Base-by-base conservation (phyloP, 1,140 invertebrate genomes). In the Neodiprion fabricii region DNA sequence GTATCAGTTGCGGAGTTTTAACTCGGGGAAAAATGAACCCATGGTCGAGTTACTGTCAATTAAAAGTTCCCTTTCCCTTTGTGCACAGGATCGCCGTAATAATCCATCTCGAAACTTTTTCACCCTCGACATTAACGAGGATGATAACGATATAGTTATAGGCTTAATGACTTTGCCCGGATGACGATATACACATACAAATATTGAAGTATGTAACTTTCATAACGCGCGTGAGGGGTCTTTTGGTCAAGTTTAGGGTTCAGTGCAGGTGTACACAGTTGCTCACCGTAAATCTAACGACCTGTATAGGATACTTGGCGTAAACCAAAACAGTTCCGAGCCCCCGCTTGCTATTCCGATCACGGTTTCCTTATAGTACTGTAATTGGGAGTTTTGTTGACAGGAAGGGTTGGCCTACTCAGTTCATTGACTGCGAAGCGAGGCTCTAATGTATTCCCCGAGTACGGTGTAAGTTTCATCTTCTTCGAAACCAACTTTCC, bases 301-400 rank as follows among this genome's bases (percentile, higher is more conserved):
- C 4, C 53, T 17, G 28, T 40, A 61, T 61, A 61, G 53, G n/a
- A 14, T 12, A 61, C n/a, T 61, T 17, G 53, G 53, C 53, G 53
- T 61, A 61, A 61, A 9, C 53, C 53, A 17, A 61, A 61, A 61
- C n/a, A 17, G 53, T 61, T 61, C 53, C n/a, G 53, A 17, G 53
- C 53, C 53, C 11, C 53, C 53, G 4, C n/a, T 61, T 61, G 53
- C n/a, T 61, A 61, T 61, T 61, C 53, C 53, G 53, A 12, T 61
- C 53, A 61, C 53, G 53, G 53, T 61, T 61, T 61, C 53, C 53
- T 61, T 61, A 61, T 61, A 17, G 53, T 61, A 61, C n/a, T 61
- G 53, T 61, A 61, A 61, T 61, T 61, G 53, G 8, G 53, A 61
- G 53, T 61, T 61, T 61, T 61, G 53, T 61, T 12, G 53, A 61